phyloP scores from a whole-genome alignment of 2,113 vertebrate genomes.

The Colius striatus region DNA sequence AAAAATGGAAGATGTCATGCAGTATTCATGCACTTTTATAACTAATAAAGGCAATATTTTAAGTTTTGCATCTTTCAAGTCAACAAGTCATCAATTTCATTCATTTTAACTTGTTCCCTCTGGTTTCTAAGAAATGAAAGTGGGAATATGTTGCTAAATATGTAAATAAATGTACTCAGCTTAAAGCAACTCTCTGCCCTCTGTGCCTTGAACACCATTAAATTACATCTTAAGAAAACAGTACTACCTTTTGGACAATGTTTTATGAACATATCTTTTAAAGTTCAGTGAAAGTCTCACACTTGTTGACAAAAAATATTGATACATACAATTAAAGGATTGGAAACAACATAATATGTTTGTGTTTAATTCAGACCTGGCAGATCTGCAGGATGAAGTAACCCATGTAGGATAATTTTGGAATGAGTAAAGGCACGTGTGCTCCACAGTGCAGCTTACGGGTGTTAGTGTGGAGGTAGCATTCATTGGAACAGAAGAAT shows the following conservation, averaged over 20 bases:
- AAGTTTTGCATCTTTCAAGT: neutral
- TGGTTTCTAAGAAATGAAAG: neutral
- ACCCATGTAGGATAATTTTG: neutral
- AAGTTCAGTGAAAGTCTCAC: neutral
- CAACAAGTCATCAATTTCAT: constrained; percentile 30
- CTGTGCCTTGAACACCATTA: neutral
- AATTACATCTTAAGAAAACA: constrained; percentile 11
- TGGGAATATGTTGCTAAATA: neutral
- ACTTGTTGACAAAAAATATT: neutral
- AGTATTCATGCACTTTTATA: neutral
- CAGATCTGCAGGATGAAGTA: neutral
- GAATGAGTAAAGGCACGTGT: neutral
- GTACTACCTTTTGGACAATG: neutral
- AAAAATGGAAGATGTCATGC: neutral
- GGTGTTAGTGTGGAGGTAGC: neutral
- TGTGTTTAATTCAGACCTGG: neutral
- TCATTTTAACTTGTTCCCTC: constrained; percentile 45
- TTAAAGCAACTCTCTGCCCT: neutral
- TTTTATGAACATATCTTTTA: neutral
- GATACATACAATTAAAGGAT: neutral
- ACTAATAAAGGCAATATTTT: neutral
- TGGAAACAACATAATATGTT: neutral
- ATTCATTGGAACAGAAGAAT: neutral
- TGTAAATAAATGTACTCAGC: neutral
- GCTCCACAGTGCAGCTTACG: neutral